Base-by-base conservation (phyloP, 2,888 invertebrate genomes). In the Phortica okadai region DNA sequence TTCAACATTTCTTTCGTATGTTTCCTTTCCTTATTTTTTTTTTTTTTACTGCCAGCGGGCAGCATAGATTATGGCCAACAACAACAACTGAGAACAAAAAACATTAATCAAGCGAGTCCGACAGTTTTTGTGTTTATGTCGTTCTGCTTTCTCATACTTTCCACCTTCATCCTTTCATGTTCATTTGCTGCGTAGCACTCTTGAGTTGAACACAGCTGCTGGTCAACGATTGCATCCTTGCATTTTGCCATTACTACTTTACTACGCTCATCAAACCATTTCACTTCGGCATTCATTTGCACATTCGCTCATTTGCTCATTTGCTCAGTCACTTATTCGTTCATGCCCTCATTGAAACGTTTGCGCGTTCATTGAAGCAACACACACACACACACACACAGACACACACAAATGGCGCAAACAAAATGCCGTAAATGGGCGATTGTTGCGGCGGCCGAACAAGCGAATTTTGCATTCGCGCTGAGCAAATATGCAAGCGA, bases 41-140 rank as follows among this genome's bases (percentile, higher is more conserved):
- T 42, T 73, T 45, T 72, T 16, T 45, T 62, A 42, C 73, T 62
- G 66, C 66, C 66, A 66, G 66, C 72, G 73, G 78, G 45, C 25
- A 33, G 50, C 25, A 50, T 73, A 79, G 79, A 78, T 86, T 83
- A 83, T 82, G 83, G 70, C 84, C 84, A 84, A 87, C 87, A 84
- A 87, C 87, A 84, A 84, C 87, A 66, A 66, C 66, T 41, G 11
- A 10, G 14, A 66, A 66, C 33, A 42, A 86, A 82, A 84, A 86
- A 82, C 84, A 84, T 84, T 87, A 84, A 84, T 84, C 87, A 84
- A 82, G 79, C 84, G 79, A 81, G 76, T 76, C 77, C 66, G 66
- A 66, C 66, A 66, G 66, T 66, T 66, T 66, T 66, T 66, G 82
- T 72, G 81, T 84, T 72, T 76, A 74, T 74, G 74, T 80, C 56